Evolutionary conservation across 2,113 vertebrate species (phyloP), one percentile per base, ranked within the genome.

Genomic region (Aphelocoma coerulescens): DNA sequence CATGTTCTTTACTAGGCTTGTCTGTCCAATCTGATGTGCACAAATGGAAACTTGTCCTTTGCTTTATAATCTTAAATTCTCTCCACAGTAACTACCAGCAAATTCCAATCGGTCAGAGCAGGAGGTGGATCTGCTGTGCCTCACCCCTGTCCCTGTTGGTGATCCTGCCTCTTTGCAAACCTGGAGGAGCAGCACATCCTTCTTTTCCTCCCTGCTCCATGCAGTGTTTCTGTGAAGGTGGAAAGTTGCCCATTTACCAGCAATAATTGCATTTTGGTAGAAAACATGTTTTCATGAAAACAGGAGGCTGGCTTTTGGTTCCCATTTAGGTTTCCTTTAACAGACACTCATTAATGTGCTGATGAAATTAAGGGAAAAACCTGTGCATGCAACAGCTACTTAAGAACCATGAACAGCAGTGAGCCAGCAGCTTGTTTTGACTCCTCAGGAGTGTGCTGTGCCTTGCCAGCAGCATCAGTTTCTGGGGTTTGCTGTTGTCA

Each of bases 401-500:
- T 43, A 2, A n/a, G 62, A 74, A 24, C 16, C 7, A 26, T 0
- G 17, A 27, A 1, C 32, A 26, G 35, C 3, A 19, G 6, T 16
- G 23, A 23, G 15, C 46, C 55, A 2, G 32, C 3, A 49, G 43
- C 19, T 33, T 44, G 1, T 4, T 27, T 22, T 28, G 49, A 15
- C 49, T 27, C 10, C 55, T 71, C 13, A 27, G 79, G 32, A 18
- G 13, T 49, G n/a, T 35, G 10, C 6, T 0, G 2, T 10, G 24
- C 37, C 68, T 46, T 2, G 0, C 33, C 46, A 23, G 66, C 44
- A 57, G n/a, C 10, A 65, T 19, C 74, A 7, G 1, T 3, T 22
- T 9, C 52, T 15, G 61, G 65, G 8, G 6, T 33, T 10, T 46
- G 77, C 65, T 68, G 65, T 13, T 26, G 3, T 4, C 8, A 3